These are phyloP conservation scores for Oxyteleia sp. DNA, from an alignment of 2,888 invertebrate species.

Conservation along the genomic window DNA sequence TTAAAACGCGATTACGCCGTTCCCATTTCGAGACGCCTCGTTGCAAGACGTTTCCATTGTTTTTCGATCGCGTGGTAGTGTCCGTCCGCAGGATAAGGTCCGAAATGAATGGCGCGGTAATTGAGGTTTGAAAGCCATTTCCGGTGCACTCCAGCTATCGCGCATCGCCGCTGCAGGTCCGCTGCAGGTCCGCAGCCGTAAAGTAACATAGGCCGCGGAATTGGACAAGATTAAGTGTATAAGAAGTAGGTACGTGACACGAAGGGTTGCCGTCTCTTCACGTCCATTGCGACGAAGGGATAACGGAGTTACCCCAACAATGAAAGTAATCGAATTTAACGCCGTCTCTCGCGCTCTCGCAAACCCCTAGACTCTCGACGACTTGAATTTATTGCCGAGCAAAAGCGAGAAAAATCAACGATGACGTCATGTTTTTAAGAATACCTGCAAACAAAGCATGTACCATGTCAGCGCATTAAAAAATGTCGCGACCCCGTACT, in stretches of 20 bases:
- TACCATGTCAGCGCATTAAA: too few relatives aligned
- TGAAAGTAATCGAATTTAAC: constrained; percentile 86
- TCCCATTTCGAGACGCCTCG: not conserved
- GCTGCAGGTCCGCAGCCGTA: constrained; percentile 13
- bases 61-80: constrained; percentile 6
- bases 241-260: constrained; percentile 83
- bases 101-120: constrained; percentile 48
- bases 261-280: constrained; percentile 79
- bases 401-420: constrained; percentile 67
- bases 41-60: constrained; percentile 14
- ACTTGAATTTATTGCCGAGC: constrained; percentile 77
- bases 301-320: constrained; percentile 85
- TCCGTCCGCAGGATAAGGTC: not conserved
- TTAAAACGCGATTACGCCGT: too few relatives aligned
- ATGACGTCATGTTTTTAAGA: constrained; percentile 32
- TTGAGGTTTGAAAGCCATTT: constrained; percentile 52
- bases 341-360: constrained; percentile 79
- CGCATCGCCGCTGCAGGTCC: constrained; percentile 9
- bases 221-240: constrained; percentile 82
- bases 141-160: constrained; percentile 9
- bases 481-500: too few relatives aligned
- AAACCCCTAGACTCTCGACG: constrained; percentile 79
- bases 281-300: constrained; percentile 80
- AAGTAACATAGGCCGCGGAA: constrained; percentile 73
- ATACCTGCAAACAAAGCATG: not conserved